Evolutionary conservation across 2,113 vertebrate species (phyloP), one percentile per base, ranked within the genome.

Genomic region (Callionymus lyra): DNA sequence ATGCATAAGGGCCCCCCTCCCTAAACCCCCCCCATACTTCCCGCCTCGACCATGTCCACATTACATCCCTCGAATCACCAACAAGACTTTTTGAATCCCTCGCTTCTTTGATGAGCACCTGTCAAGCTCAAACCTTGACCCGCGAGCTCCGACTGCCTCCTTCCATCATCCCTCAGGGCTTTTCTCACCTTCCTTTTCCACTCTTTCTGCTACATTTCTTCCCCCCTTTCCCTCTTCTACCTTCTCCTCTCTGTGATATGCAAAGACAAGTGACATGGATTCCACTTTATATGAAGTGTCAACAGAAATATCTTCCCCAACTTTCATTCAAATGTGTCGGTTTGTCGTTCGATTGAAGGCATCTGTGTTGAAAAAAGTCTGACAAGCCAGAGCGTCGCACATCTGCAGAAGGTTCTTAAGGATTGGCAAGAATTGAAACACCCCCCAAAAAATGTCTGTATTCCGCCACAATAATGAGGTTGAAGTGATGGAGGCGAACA

Each of bases 111-210:
- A 80, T 69, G 52, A 65, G 66, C 70, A 72, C 47, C 71, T 68
- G 69, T 68, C 69, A 72, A 48, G 47, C 59, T 56, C 47, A 66
- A 66, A 74, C 61, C 71, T 56, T 72, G 71, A 75, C 65, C 69
- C 5, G 4, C 36, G 10, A 21, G 13, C 19, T 46, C 2, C 32
- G 12, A n/a, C 34, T 37, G 2, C 49, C 16, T 39, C 16, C 12
- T 44, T 27, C 9, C 9, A 10, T 44, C 43, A 35, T 21, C 36
- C 27, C 27, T 44, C 12, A 39, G 47, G 16, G 37, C 37, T 27
- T 49, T 45, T 35, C 19, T 35, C 41, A 52, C 13, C 31, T n/a
- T 53, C 21, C 56, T 54, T 63, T 63, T 61, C 45, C 49, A 43
- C 6, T 16, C 6, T 16, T 39, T 12, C 41, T 17, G 36, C 45